Conservation (phyloP, 2,113 vertebrate genomes). For the Prietella phreatophila region DNA sequence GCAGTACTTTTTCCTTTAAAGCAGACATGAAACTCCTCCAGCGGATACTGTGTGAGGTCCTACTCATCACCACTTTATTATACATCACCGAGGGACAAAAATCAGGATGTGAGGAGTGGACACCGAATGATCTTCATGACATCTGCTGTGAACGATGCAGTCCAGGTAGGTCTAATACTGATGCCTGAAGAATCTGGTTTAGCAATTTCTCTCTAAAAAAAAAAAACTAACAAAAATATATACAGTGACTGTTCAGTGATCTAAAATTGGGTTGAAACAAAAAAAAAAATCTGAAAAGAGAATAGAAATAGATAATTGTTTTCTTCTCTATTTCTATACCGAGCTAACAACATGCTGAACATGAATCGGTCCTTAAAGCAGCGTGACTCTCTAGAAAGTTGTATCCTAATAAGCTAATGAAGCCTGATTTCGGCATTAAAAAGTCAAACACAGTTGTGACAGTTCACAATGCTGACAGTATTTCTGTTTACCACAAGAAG, state of each 20-base stretch:
- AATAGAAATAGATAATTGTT: not conserved
- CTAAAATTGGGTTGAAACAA: not conserved
- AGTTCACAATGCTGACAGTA: not conserved
- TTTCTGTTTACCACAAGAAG: not conserved
- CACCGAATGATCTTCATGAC: rapidly evolving
- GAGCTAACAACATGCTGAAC: not conserved
- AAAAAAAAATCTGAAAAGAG: no score
- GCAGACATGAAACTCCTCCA: conserved; percentile 54
- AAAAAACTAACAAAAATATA: no score
- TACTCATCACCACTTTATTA: conserved; percentile 38
- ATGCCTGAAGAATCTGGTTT: not conserved
- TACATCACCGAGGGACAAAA: not conserved
- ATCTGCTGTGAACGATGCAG: conserved; percentile 43
- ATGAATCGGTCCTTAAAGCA: no score
- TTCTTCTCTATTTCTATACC: no score
- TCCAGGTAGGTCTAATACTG: conserved; percentile 60
- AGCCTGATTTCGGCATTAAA: not conserved
- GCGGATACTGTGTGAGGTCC: conserved; percentile 10
- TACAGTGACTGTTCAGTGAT: not conserved
- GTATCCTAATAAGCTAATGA: not conserved
- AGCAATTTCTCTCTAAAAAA: not conserved
- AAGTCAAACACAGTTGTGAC: not conserved
- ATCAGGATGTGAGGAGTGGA: conserved; percentile 56
- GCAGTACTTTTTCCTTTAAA: not conserved
- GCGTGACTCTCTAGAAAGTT: not conserved